These are phyloP conservation scores for Bucorvus abyssinicus DNA, from an alignment of 2,797 vertebrate species.

Conservation along the genomic window DNA sequence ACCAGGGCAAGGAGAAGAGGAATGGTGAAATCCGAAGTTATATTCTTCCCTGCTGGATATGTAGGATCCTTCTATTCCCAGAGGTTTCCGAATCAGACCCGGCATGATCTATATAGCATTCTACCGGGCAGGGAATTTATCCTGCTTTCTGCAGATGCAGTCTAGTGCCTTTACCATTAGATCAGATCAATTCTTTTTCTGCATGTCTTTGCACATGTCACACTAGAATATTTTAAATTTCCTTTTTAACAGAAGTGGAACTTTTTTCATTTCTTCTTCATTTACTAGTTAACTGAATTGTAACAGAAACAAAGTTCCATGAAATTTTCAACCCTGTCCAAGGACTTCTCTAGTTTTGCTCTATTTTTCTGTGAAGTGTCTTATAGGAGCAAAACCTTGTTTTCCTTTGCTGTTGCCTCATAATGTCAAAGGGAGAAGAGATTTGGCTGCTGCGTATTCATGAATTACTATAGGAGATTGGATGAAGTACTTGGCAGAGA, in stretches of 20 bases:
- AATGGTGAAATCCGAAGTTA: background rate
- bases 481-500: constrained; percentile 12
- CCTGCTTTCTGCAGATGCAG: background rate
- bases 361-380: background rate
- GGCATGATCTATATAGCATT: background rate
- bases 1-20: background rate
- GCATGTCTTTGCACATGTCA: background rate
- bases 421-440: constrained; percentile 24
- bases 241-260: background rate
- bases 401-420: background rate
- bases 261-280: background rate
- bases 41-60: background rate
- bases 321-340: background rate
- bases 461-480: background rate
- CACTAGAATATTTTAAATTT: background rate
- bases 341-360: background rate
- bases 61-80: background rate
- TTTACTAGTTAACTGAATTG: background rate
- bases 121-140: background rate
- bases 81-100: background rate
- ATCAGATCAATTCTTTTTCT: background rate
- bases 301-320: background rate
- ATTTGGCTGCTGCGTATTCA: constrained; percentile 40
- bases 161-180: background rate
- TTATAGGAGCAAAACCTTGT: constrained; percentile 3